These are phyloP conservation scores for Antechinus flavipes DNA, from an alignment of 2,113 vertebrate genomes.

Conservation along the genomic window DNA sequence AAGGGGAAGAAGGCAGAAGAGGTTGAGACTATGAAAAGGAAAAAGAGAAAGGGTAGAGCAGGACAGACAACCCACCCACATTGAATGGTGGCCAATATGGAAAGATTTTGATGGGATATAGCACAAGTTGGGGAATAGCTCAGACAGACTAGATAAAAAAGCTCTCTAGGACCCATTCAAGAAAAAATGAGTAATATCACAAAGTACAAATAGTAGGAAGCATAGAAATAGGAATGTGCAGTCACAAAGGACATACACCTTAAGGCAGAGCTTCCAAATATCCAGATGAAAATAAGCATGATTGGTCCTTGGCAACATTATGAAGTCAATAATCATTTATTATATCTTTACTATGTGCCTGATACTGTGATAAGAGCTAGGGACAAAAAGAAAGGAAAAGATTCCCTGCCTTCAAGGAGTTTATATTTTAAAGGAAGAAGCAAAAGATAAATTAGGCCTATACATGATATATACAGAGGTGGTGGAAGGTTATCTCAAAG, in stretches of 20 bases:
- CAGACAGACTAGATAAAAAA: not conserved
- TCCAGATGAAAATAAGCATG: not conserved
- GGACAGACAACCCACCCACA: not conserved
- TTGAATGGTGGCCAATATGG: not conserved
- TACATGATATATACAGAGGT: not conserved
- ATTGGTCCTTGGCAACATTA: not conserved
- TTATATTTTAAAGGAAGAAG: not conserved
- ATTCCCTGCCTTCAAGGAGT: not conserved
- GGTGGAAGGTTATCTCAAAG: not conserved
- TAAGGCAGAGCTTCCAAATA: not conserved
- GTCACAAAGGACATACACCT: not conserved
- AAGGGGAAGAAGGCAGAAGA: not conserved
- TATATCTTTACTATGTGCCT: not conserved
- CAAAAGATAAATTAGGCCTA: not conserved
- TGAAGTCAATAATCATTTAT: not conserved
- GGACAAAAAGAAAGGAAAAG: not conserved
- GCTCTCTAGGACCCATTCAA: not conserved
- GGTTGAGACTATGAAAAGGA: not conserved
- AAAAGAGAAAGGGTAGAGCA: not conserved
- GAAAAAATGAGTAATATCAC: not conserved
- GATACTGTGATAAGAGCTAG: not conserved
- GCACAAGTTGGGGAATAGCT: not conserved
- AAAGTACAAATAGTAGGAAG: not conserved
- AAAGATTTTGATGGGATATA: not conserved
- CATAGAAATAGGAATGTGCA: not conserved